phyloP scores from a whole-genome alignment of 2,113 vertebrate genomes.

The Pithys albifrons region DNA sequence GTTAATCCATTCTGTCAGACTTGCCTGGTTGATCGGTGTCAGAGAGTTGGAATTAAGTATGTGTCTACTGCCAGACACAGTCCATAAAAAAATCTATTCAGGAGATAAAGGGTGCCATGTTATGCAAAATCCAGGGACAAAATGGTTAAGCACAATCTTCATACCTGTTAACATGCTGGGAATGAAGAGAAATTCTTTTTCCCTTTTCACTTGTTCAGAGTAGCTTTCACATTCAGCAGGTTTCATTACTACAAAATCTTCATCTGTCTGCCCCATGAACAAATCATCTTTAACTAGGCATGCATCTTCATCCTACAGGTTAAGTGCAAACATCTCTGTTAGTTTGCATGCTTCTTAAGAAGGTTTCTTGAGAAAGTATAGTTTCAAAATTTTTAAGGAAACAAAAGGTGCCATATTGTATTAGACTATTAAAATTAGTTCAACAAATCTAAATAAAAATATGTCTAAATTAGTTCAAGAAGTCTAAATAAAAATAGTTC shows the following conservation, averaged over 20 bases:
- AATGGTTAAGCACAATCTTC: not conserved
- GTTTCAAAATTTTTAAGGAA: not conserved
- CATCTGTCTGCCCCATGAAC: slow-evolving; percentile 72
- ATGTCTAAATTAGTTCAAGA: not conserved
- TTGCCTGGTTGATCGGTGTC: not conserved
- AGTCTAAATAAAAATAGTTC: not conserved
- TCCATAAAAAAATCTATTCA: not conserved
- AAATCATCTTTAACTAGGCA: slow-evolving; percentile 75
- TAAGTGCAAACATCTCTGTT: not conserved
- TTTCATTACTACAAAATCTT: slow-evolving; percentile 81
- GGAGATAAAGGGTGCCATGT: not conserved
- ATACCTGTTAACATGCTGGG: slow-evolving; percentile 85
- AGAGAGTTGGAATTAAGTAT: not conserved
- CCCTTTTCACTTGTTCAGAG: slow-evolving; percentile 71
- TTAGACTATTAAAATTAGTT: not conserved
- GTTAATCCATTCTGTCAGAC: not conserved
- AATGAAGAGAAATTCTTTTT: slow-evolving; percentile 80
- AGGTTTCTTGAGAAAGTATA: not conserved
- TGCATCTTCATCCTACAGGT: slow-evolving; percentile 80
- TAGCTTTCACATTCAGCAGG: slow-evolving; percentile 82
- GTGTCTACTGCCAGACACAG: not conserved
- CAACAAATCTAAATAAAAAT: not conserved
- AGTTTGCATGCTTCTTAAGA: not conserved
- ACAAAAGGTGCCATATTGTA: not conserved
- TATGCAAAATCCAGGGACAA: not conserved